Percentiles rank a stretch among this genome's conserved stretches.
phyloP scores from a whole-genome alignment of 1,140 invertebrate species.

The Copidosoma floridanum region DNA sequence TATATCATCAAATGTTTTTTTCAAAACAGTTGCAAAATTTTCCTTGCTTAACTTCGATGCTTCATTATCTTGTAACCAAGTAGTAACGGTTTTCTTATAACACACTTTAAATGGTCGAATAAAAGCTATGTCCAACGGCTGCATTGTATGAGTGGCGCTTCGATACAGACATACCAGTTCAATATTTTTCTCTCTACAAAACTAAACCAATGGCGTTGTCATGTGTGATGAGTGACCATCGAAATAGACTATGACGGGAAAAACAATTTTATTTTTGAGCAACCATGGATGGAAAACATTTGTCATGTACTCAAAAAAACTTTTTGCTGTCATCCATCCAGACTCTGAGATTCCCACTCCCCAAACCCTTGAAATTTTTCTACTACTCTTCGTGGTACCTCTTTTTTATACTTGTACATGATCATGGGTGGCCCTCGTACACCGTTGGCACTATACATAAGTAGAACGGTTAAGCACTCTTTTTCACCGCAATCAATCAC shows the following conservation, averaged over 20 bases:
- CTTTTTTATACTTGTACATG: too few species aligned
- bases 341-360: too few species aligned
- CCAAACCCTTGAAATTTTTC: conserved; percentile 32
- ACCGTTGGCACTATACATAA: too few species aligned
- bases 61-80: conserved; percentile 27
- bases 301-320: too few species aligned
- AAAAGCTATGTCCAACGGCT: conserved; percentile 45
- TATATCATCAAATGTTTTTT: background rate
- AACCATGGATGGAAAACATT: too few species aligned
- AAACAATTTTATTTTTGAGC: too few species aligned
- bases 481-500: too few species aligned
- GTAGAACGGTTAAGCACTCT: too few species aligned
- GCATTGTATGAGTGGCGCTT: conserved; percentile 44
- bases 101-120: conserved; percentile 39
- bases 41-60: background rate
- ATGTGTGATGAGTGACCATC: too few species aligned
- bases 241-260: too few species aligned
- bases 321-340: too few species aligned
- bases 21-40: background rate
- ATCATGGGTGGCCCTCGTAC: conserved; percentile 39
- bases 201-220: too few species aligned
- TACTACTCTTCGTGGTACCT: conserved; percentile 36
- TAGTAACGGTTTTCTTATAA: conserved; percentile 35
- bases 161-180: conserved; percentile 42
- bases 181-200: conserved; percentile 40